Evolutionary conservation across 2,113 vertebrate genomes (phyloP).

Genomic region (Cettia cetti): DNA sequence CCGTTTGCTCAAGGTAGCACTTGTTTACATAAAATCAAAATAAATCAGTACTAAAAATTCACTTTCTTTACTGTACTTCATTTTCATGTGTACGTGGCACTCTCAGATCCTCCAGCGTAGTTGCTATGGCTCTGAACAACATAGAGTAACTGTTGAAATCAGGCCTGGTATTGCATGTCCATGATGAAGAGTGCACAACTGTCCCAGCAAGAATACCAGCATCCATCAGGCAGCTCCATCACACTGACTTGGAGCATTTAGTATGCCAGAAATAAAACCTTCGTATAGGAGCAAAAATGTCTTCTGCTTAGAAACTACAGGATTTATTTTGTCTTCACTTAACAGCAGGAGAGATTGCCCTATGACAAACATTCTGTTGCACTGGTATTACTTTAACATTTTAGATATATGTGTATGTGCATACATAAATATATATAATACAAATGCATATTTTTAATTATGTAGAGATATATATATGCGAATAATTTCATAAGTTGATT

Average conservation of each 20-base stretch:
- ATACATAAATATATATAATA: neutral
- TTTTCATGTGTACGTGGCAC: neutral
- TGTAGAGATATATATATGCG: neutral
- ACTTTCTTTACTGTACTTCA: neutral
- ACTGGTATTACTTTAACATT: neutral
- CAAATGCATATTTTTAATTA: neutral
- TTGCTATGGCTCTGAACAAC: neutral
- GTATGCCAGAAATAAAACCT: neutral
- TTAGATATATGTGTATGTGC: neutral
- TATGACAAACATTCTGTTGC: neutral
- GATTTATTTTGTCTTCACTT: neutral
- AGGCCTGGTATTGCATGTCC: neutral
- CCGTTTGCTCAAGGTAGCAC: neutral
- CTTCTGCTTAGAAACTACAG: neutral
- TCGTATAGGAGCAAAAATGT: neutral
- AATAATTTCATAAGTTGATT: neutral
- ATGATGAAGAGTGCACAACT: neutral
- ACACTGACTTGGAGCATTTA: neutral
- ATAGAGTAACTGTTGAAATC: neutral
- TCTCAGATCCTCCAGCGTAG: neutral
- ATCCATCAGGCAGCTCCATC: neutral
- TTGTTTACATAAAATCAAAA: neutral
- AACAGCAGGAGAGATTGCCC: neutral
- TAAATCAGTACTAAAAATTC: neutral
- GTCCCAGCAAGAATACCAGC: neutral